A percentile compares a stretch with the other conserved stretches of the same genome.
phyloP scores from a whole-genome alignment of 1,140 invertebrate genomes.

The Bombyx mandarina region DNA sequence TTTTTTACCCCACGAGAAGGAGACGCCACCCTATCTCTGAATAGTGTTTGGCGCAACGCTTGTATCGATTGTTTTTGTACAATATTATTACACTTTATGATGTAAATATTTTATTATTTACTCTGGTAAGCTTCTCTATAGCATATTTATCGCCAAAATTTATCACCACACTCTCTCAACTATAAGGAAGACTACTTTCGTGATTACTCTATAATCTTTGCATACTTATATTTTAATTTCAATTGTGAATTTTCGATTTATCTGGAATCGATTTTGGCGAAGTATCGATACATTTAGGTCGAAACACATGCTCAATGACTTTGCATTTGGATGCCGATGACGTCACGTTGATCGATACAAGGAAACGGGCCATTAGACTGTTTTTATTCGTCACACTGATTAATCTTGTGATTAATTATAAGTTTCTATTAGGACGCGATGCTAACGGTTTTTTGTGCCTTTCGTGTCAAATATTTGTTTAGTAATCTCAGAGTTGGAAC shows the following conservation, averaged over 20 bases:
- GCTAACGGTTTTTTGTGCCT: constrained; percentile 28
- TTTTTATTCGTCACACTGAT: constrained; percentile 69
- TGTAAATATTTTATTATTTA: too few relatives aligned
- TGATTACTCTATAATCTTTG: too few relatives aligned
- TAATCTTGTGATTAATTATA: constrained; percentile 69
- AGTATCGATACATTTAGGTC: background rate
- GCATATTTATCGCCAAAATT: too few relatives aligned
- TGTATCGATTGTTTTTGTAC: constrained; percentile 35
- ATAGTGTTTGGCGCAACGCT: constrained; percentile 30
- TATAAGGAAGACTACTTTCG: too few relatives aligned
- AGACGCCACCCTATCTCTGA: constrained; percentile 53
- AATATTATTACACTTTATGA: too few relatives aligned
- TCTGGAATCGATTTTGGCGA: too few relatives aligned
- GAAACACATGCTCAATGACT: constrained; percentile 32
- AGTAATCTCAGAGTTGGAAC: background rate
- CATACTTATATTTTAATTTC: too few relatives aligned
- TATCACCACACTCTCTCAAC: too few relatives aligned
- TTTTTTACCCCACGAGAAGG: constrained; percentile 64
- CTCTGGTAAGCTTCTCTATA: too few relatives aligned
- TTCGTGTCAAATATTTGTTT: background rate
- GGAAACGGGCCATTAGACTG: constrained; percentile 67
- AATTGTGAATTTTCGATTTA: too few relatives aligned
- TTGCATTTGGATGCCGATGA: constrained; percentile 57
- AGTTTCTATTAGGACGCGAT: constrained; percentile 51
- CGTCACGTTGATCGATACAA: constrained; percentile 60